Evolutionary conservation across 1,140 invertebrate species (phyloP).

Genomic region (Parasteatoda tepidariorum): DNA sequence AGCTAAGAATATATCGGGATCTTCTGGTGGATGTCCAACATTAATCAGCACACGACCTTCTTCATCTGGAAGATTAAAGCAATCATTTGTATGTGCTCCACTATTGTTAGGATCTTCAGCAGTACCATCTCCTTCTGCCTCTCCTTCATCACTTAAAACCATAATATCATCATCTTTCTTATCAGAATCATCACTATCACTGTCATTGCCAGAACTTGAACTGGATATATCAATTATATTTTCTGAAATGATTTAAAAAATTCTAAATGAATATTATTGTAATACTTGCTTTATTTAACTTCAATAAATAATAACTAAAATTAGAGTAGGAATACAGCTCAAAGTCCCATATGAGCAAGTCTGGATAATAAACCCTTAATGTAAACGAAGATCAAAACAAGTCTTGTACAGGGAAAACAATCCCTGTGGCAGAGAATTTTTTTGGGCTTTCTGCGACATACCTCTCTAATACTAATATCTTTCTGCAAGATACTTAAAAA

Average conservation of each 20-base stretch:
- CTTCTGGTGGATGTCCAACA: conserved; percentile 91
- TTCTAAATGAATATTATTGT: not conserved
- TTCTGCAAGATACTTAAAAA: no score
- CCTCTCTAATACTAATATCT: no score
- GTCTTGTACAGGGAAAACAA: no score
- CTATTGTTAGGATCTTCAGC: conserved; percentile 77
- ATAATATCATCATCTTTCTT: conserved; percentile 62
- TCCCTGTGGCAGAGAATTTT: no score
- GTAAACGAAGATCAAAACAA: no score
- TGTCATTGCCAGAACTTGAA: conserved; percentile 65
- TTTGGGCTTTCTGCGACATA: no score
- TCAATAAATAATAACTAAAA: no score
- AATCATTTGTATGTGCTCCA: conserved; percentile 71
- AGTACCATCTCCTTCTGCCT: conserved; percentile 75
- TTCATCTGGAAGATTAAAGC: conserved; percentile 91
- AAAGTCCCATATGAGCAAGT: no score
- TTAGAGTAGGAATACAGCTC: no score
- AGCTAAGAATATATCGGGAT: conserved; percentile 93
- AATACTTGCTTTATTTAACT: no score
- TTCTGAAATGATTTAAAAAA: conserved; percentile 52
- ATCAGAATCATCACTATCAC: conserved; percentile 58
- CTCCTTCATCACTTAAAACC: conserved; percentile 74
- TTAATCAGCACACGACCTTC: conserved; percentile 94
- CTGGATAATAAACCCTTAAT: no score
- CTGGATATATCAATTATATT: conserved; percentile 68